Evolutionary conservation across 2,113 vertebrate species (phyloP), one percentile per base, ranked within the genome.

Genomic region (Alligator mississippiensis): DNA sequence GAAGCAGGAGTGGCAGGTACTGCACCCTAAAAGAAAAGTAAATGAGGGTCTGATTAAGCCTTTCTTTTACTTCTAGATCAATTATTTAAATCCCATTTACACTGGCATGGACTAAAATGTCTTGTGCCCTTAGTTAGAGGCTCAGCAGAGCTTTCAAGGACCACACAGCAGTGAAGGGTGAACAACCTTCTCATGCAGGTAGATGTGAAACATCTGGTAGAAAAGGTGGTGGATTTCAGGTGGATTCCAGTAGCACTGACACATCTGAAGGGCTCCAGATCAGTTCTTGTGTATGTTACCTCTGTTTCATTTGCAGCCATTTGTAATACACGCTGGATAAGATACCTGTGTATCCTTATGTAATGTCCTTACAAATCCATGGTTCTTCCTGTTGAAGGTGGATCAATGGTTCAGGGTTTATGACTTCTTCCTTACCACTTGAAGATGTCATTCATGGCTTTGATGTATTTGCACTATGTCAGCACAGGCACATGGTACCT

Each of bases 31-130:
- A 55, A 66, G 70, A 54, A 75, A 85, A 12, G 6, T 15, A 9
- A 1, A 0, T 21, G 47, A 78, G 55, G 7, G 47, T 24, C 47
- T 0, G 0, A 16, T 11, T 6, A 4, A 8, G 47, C 47, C 47
- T 47, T 47, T 47, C 11, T 89, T 8, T 38, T 47, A 4, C 7
- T 80, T 79, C 38, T 74, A 74, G 70, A 74, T 74, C 34, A 74
- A 47, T 47, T 12, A 22, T 22, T 74, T 47, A 38, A 74, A 22
- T 74, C 34, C 22, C 34, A 38, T 82, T 80, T 47, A 64, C 63
- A n/a, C 18, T 4, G 5, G 16, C 17, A 19, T n/a, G 28, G 27
- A n/a, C 27, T n/a, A 55, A 15, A 54, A 47, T 22, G 70, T 47
- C 24, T 22, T 9, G 19, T 24, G 16, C 30, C 18, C n/a, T 70